Evolutionary conservation across 2,113 vertebrate species (phyloP), one percentile per base, ranked within the genome.

Genomic region (Chionodraco myersi): DNA sequence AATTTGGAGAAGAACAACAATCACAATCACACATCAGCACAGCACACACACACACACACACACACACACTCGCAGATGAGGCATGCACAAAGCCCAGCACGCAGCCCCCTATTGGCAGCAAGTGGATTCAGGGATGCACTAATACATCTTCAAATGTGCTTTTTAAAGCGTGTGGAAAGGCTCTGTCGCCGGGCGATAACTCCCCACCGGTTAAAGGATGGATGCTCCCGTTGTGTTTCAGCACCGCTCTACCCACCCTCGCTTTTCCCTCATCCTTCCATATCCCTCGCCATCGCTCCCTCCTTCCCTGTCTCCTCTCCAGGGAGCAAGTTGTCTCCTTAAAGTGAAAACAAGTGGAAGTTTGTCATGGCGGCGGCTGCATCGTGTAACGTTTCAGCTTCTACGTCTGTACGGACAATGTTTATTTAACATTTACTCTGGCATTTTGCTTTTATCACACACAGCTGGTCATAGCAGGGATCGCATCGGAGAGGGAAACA

Each of bases 141-240:
- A 92, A 94, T 93, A 88, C 90, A 92, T 93, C 92, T 93, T 93
- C 89, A 93, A 92, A 93, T 93, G 90, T 90, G 86, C 84, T 92
- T 91, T 93, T 91, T 91, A 87, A 90, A 88, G 88, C 86, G 59
- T 90, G 83, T 86, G 86, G 80, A 82, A 82, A 75, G 79, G 76
- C 91, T 92, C 92, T 94, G 93, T 77, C 68, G 86, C 78, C 60
- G 52, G 88, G 92, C 82, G 93, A 94, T 93, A 92, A 92, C 92
- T 93, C 93, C 91, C 84, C 82, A 84, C 88, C 62, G 81, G 85
- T 91, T 83, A 86, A 91, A 91, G 86, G 89, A 88, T 90, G 89
- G 92, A 84, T 90, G 88, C 89, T 89, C 89, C 88, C 66, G 88
- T 91, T 91, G 91, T 89, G 86, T 88, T 86, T 69, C 51, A 63